Conservation (phyloP, 2,888 invertebrate species). For the Julus scanicus region DNA sequence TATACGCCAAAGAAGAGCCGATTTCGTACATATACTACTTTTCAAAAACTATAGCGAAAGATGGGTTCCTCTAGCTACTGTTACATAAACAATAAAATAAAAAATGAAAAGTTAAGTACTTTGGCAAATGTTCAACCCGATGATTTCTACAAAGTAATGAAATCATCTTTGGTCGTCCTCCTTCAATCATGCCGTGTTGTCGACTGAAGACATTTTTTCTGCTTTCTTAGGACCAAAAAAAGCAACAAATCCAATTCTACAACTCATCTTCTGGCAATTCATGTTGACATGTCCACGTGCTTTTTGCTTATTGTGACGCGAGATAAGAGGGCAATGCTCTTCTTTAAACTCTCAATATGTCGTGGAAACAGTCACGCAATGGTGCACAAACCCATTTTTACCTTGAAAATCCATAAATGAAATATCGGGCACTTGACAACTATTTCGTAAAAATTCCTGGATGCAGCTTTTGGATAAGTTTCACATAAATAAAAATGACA, state of each 20-base stretch:
- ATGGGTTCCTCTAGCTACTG: not conserved
- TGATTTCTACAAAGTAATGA: constrained; percentile 42
- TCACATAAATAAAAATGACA: no score
- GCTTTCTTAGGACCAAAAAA: constrained; percentile 12
- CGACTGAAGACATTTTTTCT: constrained; percentile 22
- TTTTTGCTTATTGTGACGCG: not conserved
- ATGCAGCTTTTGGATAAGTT: no score
- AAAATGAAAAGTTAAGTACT: not conserved
- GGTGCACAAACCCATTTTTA: not conserved
- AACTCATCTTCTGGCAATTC: constrained; percentile 13
- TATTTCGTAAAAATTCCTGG: no score
- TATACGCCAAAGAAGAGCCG: not conserved
- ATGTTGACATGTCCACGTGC: constrained; percentile 38
- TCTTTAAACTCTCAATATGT: not conserved
- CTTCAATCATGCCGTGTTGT: not conserved
- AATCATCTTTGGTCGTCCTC: constrained; percentile 6
- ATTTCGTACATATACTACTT: not conserved
- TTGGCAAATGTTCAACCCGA: constrained; percentile 42
- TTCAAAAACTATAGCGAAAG: not conserved
- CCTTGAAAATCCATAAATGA: not conserved
- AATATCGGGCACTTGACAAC: not conserved
- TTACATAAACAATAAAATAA: constrained; percentile 26
- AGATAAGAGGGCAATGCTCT: constrained; percentile 23
- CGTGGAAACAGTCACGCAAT: not conserved
- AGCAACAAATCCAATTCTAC: constrained; percentile 39